Conservation (phyloP, 53 echinoderm and acorn worm genomes). For the Actinopyga echinites region DNA sequence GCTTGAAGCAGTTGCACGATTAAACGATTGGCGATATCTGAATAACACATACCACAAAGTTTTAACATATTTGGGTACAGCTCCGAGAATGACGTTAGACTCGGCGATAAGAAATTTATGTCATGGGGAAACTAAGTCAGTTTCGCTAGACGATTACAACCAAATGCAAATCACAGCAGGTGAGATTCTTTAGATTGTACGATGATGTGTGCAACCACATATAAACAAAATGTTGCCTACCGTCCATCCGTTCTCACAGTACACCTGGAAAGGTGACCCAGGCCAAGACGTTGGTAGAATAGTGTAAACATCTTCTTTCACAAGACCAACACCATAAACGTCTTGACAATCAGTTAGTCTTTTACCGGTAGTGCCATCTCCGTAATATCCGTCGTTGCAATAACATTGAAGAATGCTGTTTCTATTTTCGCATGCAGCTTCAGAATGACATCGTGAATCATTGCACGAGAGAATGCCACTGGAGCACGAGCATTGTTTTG, state of each 20-base stretch:
- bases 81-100: too few species aligned
- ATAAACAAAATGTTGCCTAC: not conserved
- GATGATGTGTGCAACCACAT: not conserved
- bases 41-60: too few species aligned
- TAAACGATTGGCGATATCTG: too few species aligned
- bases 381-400: not conserved
- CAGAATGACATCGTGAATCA: too few species aligned
- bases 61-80: too few species aligned
- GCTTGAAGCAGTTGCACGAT: too few species aligned
- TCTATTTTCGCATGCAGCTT: not conserved
- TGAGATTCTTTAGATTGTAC: not conserved
- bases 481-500: too few species aligned
- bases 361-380: not conserved
- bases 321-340: not conserved
- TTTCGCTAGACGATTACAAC: too few species aligned
- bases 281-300: not conserved
- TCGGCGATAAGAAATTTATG: too few species aligned
- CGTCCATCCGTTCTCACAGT: not conserved
- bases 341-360: not conserved
- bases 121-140: too few species aligned
- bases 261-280: not conserved
- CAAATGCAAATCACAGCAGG: too few species aligned
- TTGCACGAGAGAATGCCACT: too few species aligned
- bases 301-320: not conserved
- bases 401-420: not conserved